Evolutionary conservation across 2,888 invertebrate species (phyloP).

Genomic region (Argyresthia albistria): DNA sequence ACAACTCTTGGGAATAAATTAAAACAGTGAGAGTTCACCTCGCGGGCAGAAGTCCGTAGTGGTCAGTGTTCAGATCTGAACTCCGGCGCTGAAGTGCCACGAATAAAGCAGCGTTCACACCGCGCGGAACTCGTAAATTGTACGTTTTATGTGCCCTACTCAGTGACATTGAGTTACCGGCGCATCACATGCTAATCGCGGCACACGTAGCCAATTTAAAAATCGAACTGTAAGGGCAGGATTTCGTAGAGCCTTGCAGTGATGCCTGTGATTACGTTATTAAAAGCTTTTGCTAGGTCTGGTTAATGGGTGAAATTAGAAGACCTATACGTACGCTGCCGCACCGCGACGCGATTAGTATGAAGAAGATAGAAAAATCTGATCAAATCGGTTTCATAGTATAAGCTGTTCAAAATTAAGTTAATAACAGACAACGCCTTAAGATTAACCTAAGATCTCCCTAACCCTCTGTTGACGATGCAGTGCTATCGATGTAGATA

Average conservation of each 20-base stretch:
- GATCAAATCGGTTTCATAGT: too few relatives aligned
- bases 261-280: background rate
- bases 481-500: too few relatives aligned
- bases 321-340: background rate
- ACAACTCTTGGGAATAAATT: background rate
- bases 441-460: too few relatives aligned
- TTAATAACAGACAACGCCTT: too few relatives aligned
- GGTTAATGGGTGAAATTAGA: background rate
- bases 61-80: background rate
- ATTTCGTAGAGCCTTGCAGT: background rate
- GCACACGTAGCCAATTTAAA: background rate
- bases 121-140: background rate
- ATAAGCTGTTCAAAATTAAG: too few relatives aligned
- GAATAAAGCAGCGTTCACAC: constrained; percentile 1
- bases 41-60: background rate
- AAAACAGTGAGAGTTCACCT: background rate
- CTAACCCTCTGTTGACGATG: too few relatives aligned
- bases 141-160: background rate
- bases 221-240: background rate
- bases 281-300: background rate
- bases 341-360: too few relatives aligned
- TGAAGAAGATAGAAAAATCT: too few relatives aligned
- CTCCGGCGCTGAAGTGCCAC: background rate
- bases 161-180: background rate
- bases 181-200: background rate